Evolutionary conservation across 2,797 vertebrate genomes (phyloP).

Genomic region (Cuculus canorus): DNA sequence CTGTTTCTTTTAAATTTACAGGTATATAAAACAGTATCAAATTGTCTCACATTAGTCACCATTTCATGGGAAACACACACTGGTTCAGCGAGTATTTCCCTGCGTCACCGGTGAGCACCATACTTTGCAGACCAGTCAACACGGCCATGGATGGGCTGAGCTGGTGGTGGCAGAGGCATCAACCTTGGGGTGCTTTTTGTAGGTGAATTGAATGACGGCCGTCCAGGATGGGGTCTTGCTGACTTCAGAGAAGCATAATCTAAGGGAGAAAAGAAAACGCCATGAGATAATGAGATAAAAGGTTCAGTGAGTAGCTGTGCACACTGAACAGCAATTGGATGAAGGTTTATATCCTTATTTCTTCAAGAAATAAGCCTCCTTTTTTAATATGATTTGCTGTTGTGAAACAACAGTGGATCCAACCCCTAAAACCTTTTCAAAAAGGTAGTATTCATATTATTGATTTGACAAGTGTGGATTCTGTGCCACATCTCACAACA

Average conservation of each 20-base stretch:
- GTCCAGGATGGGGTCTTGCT: slow-evolving; percentile 80
- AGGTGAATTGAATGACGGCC: slow-evolving; percentile 78
- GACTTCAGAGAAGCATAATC: slow-evolving; percentile 90
- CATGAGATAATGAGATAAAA: neutral
- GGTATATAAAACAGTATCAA: neutral
- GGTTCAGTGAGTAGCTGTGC: neutral
- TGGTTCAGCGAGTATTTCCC: neutral
- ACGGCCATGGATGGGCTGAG: slow-evolving; percentile 86
- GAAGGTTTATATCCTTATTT: neutral
- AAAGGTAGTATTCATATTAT: neutral
- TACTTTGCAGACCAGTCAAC: slow-evolving; percentile 95
- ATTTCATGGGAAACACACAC: neutral
- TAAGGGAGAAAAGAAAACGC: slow-evolving; percentile 42
- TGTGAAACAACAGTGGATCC: neutral
- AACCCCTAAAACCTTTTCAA: neutral
- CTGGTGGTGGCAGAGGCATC: slow-evolving; percentile 78
- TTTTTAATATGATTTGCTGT: neutral
- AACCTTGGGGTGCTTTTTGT: slow-evolving; percentile 82
- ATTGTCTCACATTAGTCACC: neutral
- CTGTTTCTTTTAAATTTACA: neutral
- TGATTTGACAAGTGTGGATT: neutral
- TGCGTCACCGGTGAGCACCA: slow-evolving; percentile 79
- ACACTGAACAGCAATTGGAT: neutral
- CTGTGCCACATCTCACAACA: neutral
- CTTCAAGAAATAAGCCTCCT: neutral